These are phyloP conservation scores for Poeciliopsis presidionis DNA, from an alignment of 2,797 vertebrate genomes.

Conservation along the genomic window DNA sequence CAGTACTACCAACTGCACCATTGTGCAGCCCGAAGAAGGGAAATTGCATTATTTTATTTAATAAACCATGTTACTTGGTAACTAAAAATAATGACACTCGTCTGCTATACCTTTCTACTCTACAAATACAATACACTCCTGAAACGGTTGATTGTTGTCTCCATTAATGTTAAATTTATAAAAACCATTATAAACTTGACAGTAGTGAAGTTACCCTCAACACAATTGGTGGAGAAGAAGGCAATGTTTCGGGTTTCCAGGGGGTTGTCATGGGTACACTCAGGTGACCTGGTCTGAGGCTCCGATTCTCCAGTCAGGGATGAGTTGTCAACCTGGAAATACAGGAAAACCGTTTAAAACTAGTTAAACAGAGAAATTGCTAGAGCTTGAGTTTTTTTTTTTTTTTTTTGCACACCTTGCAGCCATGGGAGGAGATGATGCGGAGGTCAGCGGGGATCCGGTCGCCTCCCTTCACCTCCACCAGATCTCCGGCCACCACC, in stretches of 20 bases:
- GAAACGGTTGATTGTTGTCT: too few relatives aligned
- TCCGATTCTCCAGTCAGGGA: constrained; percentile 93
- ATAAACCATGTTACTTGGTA: not conserved
- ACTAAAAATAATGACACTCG: not conserved
- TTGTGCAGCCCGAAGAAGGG: too few relatives aligned
- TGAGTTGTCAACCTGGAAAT: constrained; percentile 90
- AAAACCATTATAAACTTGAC: not conserved
- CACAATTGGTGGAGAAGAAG: constrained; percentile 95
- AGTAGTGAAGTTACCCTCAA: constrained; percentile 82
- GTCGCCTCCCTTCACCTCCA: constrained; percentile 94
- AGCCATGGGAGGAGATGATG: constrained; percentile 90
- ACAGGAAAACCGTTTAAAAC: not conserved
- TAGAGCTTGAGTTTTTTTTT: not conserved
- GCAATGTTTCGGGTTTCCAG: constrained; percentile 93
- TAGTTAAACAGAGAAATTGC: not conserved
- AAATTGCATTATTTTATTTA: not conserved
- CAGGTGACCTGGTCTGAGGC: constrained; percentile 91
- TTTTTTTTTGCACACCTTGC: constrained; percentile 83
- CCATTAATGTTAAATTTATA: too few relatives aligned
- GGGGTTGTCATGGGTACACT: constrained; percentile 93
- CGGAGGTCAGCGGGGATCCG: constrained; percentile 90
- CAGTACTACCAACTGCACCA: too few relatives aligned
- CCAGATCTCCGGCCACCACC: constrained; percentile 90
- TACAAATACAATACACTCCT: not conserved
- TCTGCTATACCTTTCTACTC: not conserved